Evolutionary conservation across 2,888 invertebrate species (phyloP), one percentile per base, ranked within the genome.

Genomic region (Melitaea athalia): DNA sequence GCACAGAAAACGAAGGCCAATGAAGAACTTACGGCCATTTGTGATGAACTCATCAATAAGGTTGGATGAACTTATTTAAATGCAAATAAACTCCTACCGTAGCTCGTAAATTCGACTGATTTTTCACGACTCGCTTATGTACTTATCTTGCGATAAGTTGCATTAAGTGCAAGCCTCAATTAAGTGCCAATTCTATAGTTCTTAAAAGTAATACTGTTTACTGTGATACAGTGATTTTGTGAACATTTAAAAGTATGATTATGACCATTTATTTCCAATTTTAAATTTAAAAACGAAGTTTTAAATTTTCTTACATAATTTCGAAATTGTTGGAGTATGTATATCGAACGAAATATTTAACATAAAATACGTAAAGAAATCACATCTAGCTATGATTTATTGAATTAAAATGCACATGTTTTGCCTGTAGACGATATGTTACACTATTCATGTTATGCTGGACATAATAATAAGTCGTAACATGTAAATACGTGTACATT

Each of bases 1-100:
- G 95, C 96, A 73, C 98, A 98, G 84, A 98, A 98, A 91, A 95
- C 95, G 1, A 96, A 97, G 85, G 98, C 98, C 83, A 98, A 98
- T 83, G 95, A 95, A 76, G 98, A 98, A 86, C 92, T 99, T 78
- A 96, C 98, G 62, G 96, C 96, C 78, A 97, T 99, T 81, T 97
- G 98, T 93, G 98, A 98, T 93, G 98, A 98, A 91, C 95, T 99
- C 70, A 98, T 99, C 81, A 94, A 93, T 77, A 93, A 91, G 87
- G 92, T 93, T 69, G 89, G 88, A 64, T 92, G 85, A 91, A 78
- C 72, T 78, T 78, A 79, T 79, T 79, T 77, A 15, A 33, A 38
- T 11, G 42, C n/a, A 33, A 55, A 5, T 42, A 42, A 15, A 15
- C 15, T 57, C 31, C 24, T 60, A 24, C 55, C 45, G 52, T 62